These are phyloP conservation scores for Oreortyx pictus DNA, from an alignment of 2,797 vertebrate genomes.

Conservation along the genomic window DNA sequence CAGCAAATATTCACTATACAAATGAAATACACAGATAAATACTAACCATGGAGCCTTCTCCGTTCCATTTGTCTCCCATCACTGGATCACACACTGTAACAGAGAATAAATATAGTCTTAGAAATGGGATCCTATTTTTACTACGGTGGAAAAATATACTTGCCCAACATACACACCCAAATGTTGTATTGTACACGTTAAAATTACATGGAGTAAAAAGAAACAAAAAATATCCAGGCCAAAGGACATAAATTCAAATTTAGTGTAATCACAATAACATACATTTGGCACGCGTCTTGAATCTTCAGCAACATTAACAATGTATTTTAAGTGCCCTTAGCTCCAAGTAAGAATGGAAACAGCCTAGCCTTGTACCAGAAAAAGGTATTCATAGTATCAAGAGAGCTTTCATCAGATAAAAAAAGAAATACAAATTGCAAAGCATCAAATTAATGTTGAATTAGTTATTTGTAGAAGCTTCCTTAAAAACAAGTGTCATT, in stretches of 20 bases:
- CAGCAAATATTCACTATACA: not conserved
- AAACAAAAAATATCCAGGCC: not conserved
- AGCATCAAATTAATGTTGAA: not conserved
- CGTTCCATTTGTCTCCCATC: conserved; percentile 90
- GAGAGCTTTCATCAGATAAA: not conserved
- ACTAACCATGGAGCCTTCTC: conserved; percentile 93
- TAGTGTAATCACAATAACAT: not conserved
- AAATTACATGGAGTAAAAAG: not conserved
- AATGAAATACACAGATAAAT: not conserved
- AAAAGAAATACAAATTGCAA: not conserved
- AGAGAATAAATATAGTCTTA: conserved; percentile 33
- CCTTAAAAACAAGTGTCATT: not conserved
- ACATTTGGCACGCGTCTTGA: not conserved
- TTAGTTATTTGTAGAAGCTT: not conserved
- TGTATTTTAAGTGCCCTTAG: not conserved
- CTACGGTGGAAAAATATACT: not conserved
- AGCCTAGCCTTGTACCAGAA: not conserved
- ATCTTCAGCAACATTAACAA: not conserved
- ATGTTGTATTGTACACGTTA: not conserved
- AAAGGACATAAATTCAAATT: not conserved
- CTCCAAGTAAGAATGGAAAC: not conserved
- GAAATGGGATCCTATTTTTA: not conserved
- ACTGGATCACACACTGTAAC: conserved; percentile 95
- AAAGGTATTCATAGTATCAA: not conserved
- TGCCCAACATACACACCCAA: not conserved